Base-by-base conservation (phyloP, 2,113 vertebrate genomes). In the Scalopus aquaticus region DNA sequence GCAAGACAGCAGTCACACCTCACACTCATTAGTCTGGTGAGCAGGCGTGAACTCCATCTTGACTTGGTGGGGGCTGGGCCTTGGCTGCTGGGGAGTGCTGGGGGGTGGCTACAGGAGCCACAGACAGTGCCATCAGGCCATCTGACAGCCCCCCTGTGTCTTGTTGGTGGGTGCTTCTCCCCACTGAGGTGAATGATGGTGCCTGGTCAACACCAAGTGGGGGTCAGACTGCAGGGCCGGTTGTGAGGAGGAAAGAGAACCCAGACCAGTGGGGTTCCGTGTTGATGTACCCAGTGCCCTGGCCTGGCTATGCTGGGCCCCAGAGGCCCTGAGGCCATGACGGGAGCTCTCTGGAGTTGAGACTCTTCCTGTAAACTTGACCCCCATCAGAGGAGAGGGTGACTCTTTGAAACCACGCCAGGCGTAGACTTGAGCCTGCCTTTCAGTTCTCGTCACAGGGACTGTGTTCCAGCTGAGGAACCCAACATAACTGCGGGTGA, bases 131-230 rank as follows among this genome's bases (percentile, higher is more conserved):
- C 72, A 69, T 73, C 17, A 3, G 90, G 0, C 12, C 20, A 12
- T 9, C 96, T 44, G 62, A 35, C 46, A 35, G 79, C 58, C 88
- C 32, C 12, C 49, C 73, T 26, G 17, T 19, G 28, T 77, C 86
- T 89, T n/a, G 60, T 89, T n/a, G 60, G 67, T 74, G 44, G 81
- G 35, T 92, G 44, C 56, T 91, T 92, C 76, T 56, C 94, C 28
- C 32, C 10, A 9, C 1, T 0, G 2, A 54, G 35, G 9, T 60
- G 91, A 95, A 78, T 83, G 96, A 20, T 64, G 87, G 93, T 28
- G 64, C 51, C 91, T 32, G 80, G 93, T 94, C 16, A 79, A 42
- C 65, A 92, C 9, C 54, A 20, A 22, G 8, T 67, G 70, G 73
- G 16, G 46, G 78, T 87, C 37, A 16, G 56, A 84, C 76, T 22